Evolutionary conservation across 2,113 vertebrate genomes (phyloP), one percentile per base, ranked within the genome.

Genomic region (Pogona vitticeps): DNA sequence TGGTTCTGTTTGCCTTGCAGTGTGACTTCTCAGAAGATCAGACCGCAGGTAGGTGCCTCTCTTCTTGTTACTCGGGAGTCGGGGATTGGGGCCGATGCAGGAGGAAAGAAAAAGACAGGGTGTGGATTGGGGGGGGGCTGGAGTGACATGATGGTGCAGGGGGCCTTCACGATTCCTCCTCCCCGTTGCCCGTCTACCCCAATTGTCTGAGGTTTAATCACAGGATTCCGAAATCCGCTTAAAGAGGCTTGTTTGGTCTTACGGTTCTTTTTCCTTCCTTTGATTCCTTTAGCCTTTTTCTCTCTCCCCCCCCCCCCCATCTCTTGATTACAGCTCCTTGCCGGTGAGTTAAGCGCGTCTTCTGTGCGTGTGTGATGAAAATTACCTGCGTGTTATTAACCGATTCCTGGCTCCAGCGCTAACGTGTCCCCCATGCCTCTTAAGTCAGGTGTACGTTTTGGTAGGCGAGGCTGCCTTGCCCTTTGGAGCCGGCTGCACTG

Each of bases 11-110:
- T 92, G 95, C 36, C 71, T 40, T 81, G 95, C 97, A 99, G 98
- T 98, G 97, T 92, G 98, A 99, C 94, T 98, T 98, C 96, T 94
- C 97, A 73, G 98, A 99, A 94, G 98, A 98, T 89, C 98, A 99
- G 94, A 97, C 98, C 46, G 79, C 96, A 33, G 98, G 98, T 99
- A 95, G 97, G 98, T 97, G 38, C 84, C 20, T 7, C 21, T 21
- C 38, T 52, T 7, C 23, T 13, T 6, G 13, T 28, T 36, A 61
- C 42, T n/a, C 36, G 67, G 56, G 9, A 31, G 28, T 3, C 1
- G 26, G n/a, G 56, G 7, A 42, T 1, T 17, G 23, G 70, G 14
- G 28, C 0, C 4, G 21, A 3, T 10, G 31, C 31, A 9, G 12
- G 31, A 42, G n/a, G 61, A 26, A 63, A 21, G 18, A 14, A 20